Base-by-base conservation (phyloP, 53 echinoderm and acorn worm species). In the Holothuria leucospilota region DNA sequence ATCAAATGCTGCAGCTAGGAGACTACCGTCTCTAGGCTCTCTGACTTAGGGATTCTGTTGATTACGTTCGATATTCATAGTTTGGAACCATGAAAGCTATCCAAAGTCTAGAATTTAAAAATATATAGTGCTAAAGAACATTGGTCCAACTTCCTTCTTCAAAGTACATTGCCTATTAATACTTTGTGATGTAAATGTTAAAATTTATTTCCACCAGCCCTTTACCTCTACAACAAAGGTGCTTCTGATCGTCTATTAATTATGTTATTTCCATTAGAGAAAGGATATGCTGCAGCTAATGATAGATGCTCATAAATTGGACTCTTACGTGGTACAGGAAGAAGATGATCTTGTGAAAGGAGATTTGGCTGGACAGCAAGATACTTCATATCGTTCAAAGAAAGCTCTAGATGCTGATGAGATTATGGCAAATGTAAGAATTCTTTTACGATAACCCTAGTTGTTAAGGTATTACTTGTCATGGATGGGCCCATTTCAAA, bases 251-350 rank as follows among this genome's bases (percentile, higher is more conserved):
- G 40, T 5, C 4, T 5, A 40, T 7, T 40, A 40, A n/a, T 34
- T 9, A 46, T 46, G 11, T 14, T 70, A 29, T 70, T 29, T 70
- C 39, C 34, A 20, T 38, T 40, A 89, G 88, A 78, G 75, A 8
- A 64, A 73, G 51, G 92, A 92, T 65, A 59, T 92, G 14, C 61
- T 92, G 11, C 89, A 89, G 58, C 60, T 92, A 67, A 86, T 92
- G 89, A 26, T 89, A 2, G 86, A 92, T 56, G 82, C 89, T 82
- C 92, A 92, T 24, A 82, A 73, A 29, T 51, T 85, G 70, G 85
- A 85, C 7, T 15, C 78, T 4, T 24, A 18, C 28, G 65, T 23
- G 65, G 86, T 86, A 38, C 39, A 18, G 1, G 86, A 86, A n/a
- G 81, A 86, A 0, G 68, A 89, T 9, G 82, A 86, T 34, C 59